Conservation (phyloP, 2,797 vertebrate genomes). For the Pipistrellus pipistrellus region DNA sequence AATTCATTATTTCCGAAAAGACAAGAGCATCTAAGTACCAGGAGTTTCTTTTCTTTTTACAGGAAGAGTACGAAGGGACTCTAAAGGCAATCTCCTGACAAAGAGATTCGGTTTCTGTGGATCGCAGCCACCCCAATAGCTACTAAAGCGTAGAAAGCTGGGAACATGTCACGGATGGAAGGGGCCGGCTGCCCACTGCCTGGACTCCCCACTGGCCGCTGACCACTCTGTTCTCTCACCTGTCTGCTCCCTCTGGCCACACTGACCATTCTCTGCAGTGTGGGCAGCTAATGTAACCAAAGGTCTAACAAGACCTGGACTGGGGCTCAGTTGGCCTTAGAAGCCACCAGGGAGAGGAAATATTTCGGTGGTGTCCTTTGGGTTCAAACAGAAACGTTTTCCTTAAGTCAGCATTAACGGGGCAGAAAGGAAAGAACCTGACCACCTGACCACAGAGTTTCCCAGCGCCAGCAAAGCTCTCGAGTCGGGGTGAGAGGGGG, state of each 20-base stretch:
- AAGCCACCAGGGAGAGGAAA: background rate
- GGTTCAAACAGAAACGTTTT: constrained; percentile 32
- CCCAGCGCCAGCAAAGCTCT: background rate
- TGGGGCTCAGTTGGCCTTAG: background rate
- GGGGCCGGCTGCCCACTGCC: background rate
- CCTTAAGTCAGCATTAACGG: background rate
- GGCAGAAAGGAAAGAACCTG: background rate
- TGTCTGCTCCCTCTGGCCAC: background rate
- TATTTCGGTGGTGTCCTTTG: background rate
- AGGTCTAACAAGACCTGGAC: background rate
- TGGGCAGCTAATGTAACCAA: background rate
- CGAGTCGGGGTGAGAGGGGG: background rate
- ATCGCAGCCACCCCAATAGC: accelerated
- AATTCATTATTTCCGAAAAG: constrained; percentile 61
- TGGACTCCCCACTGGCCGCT: background rate
- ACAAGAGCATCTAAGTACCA: background rate
- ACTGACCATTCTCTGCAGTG: background rate
- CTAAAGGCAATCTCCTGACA: background rate
- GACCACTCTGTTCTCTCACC: background rate
- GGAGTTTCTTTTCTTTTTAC: background rate
- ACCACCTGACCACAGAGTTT: background rate
- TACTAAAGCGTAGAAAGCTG: background rate
- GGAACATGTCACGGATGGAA: background rate
- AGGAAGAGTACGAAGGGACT: background rate
- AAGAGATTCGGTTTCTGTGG: background rate